Evolutionary conservation across 1,140 invertebrate species (phyloP).

Genomic region (Drosophila tsacasi): DNA sequence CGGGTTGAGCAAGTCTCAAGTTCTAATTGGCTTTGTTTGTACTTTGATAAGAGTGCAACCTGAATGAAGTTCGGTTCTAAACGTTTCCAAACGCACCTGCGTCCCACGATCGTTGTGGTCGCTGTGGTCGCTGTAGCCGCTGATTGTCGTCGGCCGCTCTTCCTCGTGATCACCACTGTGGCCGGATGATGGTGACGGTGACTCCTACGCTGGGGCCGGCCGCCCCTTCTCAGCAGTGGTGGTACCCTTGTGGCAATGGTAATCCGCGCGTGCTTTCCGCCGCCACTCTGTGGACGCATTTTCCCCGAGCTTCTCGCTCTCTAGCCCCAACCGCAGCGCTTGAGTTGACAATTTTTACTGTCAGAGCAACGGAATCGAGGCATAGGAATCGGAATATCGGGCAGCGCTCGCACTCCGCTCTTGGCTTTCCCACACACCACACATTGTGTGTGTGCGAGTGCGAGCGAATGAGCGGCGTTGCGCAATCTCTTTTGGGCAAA

Average conservation of each 20-base stretch:
- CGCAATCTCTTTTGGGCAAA: conserved; percentile 29
- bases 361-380: conserved; percentile 1
- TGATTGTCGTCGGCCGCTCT: conserved; percentile 4
- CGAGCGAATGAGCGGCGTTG: conserved; percentile 36
- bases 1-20: conserved; percentile 58
- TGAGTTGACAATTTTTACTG: conserved; percentile 54
- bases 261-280: conserved; percentile 16
- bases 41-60: conserved; percentile 60
- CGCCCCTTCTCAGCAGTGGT: conserved; percentile 5
- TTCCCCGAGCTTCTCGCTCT: conserved; percentile 20
- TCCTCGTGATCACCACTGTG: conserved; percentile 12
- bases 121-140: too few species aligned
- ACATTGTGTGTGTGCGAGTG: background rate
- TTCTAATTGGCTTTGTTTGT: conserved; percentile 70
- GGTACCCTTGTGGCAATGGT: conserved; percentile 5
- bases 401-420: conserved; percentile 23
- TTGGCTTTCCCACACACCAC: background rate
- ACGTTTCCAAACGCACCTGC: conserved; percentile 39
- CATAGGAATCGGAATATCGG: conserved; percentile 5
- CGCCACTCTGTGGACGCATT: conserved; percentile 33
- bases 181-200: background rate
- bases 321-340: conserved; percentile 35
- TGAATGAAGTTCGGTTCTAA: conserved; percentile 26
- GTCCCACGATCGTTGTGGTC: conserved; percentile 7
- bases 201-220: background rate